Base-by-base conservation (phyloP, 2,888 invertebrate genomes). In the Pristionchus mayeri region DNA sequence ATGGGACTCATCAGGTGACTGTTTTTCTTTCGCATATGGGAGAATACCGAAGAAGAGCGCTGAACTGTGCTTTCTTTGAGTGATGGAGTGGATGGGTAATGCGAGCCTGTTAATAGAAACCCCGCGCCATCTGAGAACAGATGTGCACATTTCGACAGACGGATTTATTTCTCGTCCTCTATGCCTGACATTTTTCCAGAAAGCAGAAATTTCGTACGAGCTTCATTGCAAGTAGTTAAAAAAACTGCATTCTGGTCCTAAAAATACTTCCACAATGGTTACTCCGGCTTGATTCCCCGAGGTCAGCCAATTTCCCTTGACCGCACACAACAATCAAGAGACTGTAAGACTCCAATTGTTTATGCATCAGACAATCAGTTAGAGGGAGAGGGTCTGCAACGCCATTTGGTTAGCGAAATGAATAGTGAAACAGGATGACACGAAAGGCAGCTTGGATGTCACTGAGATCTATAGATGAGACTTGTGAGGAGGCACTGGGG, bases 101-200 rank as follows among this genome's bases (percentile, higher is more conserved):
- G 71, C 40, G 7, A 54, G 54, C 44, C 40, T 44, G 63, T 21
- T 71, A 71, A 40, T 71, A 44, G 71, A 71, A 40, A n/a, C 34
- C n/a, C n/a, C 3, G 40, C 40, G 40, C 71, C 71, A 71, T 71
- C 71, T 71, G 71, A 0, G n/a, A 37, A 40, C 71, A 71, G 37
- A 71, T 71, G 71, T 44, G 71, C 71, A 40, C 71, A 71, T 71
- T 71, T 71, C 40, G 71, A 71, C 71, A 71, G 71, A 18, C 21
- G n/a, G n/a, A n/a, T n/a, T n/a, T n/a, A n/a, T n/a, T n/a, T n/a
- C 13, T 44, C 13, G 44, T 44, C 44, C 44, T 44, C 44, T 44
- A 44, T 44, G 44, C 6, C 6, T 44, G 13, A 44, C 44, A 13
- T 44, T n/a, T 44, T 44, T 13, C 7, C 7, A 44, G 6, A 44